Evolutionary conservation across 2,797 vertebrate genomes (phyloP).

Genomic region (Anguilla pacifica): DNA sequence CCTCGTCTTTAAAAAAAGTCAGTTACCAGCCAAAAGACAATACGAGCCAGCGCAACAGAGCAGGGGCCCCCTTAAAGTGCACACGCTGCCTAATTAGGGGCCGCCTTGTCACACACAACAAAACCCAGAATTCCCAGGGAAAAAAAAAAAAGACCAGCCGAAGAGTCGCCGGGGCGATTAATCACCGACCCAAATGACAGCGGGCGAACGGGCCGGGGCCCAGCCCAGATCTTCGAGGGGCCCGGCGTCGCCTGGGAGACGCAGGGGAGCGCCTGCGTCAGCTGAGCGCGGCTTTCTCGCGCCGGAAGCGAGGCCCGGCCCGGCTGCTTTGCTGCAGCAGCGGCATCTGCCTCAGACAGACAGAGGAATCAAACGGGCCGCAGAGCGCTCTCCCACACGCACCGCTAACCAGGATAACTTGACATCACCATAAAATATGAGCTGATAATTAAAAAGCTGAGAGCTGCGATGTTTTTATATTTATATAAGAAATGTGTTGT

Average conservation of each 20-base stretch:
- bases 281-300: background rate
- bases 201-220: background rate
- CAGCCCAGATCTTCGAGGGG: background rate
- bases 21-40: background rate
- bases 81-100: background rate
- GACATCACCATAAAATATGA: background rate
- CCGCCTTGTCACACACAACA: constrained; percentile 5
- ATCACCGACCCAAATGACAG: background rate
- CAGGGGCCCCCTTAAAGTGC: background rate
- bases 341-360: background rate
- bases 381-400: background rate
- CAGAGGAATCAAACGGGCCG: background rate
- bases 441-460: constrained; percentile 16
- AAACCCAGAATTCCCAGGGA: background rate
- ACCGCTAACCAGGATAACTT: background rate
- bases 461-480: background rate
- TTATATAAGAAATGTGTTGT: no score
- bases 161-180: background rate
- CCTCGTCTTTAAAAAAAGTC: background rate
- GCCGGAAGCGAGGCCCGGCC: background rate
- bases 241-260: background rate
- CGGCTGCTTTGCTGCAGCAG: background rate
- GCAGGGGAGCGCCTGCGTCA: background rate
- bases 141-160: background rate
- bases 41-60: background rate